Evolutionary conservation across 2,888 invertebrate genomes (phyloP).

Genomic region (Meloe dianella): DNA sequence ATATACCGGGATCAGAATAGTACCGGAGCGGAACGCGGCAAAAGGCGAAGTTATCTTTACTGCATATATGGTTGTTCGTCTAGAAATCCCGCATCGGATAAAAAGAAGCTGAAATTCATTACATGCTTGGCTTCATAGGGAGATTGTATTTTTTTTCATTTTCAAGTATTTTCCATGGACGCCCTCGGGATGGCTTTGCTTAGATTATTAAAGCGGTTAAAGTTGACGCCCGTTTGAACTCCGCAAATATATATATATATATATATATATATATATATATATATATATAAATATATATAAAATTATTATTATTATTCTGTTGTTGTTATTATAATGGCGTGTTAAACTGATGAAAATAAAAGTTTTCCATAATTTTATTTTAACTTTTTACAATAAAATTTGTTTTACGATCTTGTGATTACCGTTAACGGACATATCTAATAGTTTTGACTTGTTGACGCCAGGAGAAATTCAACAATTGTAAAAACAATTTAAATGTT

Average conservation of each 20-base stretch:
- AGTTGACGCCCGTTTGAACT: slow-evolving; percentile 29
- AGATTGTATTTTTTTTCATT: slow-evolving; percentile 58
- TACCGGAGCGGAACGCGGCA: slow-evolving; percentile 46
- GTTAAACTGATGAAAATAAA: neutral
- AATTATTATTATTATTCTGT: too few species aligned
- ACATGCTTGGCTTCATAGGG: slow-evolving; percentile 59
- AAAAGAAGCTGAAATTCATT: slow-evolving; percentile 57
- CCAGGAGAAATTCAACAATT: neutral
- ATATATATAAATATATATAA: neutral
- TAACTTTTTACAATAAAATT: slow-evolving; percentile 4
- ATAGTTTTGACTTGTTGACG: neutral
- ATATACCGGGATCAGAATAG: slow-evolving; percentile 42
- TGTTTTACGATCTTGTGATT: slow-evolving; percentile 1
- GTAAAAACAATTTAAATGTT: neutral
- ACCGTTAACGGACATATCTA: neutral
- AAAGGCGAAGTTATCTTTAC: slow-evolving; percentile 38
- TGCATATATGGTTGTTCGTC: slow-evolving; percentile 33
- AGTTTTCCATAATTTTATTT: slow-evolving; percentile 1
- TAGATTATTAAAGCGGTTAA: slow-evolving; percentile 38
- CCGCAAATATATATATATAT: slow-evolving; percentile 9
- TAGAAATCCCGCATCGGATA: slow-evolving; percentile 47
- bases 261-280: neutral
- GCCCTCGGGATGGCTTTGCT: slow-evolving; percentile 44
- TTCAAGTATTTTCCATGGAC: slow-evolving; percentile 50
- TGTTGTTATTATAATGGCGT: neutral